Base-by-base conservation (phyloP, 2,888 invertebrate species). In the Epicampocera succincta region DNA sequence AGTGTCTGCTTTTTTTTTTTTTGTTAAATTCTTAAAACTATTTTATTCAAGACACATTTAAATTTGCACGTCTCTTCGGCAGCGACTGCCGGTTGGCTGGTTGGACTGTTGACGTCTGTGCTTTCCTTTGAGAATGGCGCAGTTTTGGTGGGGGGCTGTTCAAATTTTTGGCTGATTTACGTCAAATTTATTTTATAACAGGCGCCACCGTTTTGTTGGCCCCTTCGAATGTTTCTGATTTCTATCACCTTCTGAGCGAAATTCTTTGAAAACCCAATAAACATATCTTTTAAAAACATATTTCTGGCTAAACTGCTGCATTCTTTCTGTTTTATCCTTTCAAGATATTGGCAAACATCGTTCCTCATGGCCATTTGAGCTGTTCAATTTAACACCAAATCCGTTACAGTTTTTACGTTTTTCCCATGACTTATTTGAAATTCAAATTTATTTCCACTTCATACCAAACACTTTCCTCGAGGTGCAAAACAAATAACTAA, bases 31-130 rank as follows among this genome's bases (percentile, higher is more conserved):
- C 65, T 74, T 71, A 13, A 66, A 60, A 78, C 46, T 38, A 60
- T 74, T 77, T 66, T 40, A 58, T 61, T 58, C 46, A 71, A 63
- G 65, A 75, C 65, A 78, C 33, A 66, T 75, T 78, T 71, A 56
- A 73, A 75, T 78, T 78, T 66, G 72, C 52, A 52, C 44, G 44
- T 77, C 60, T 61, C 44, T 58, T 38, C 15, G 11, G 19, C 58
- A 50, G 38, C 15, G 42, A 56, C 61, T 68, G 63, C n/a, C 40
- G 17, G 19, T 44, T 5, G 12, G 1, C 1, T 12, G 15, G 19
- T 38, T 25, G 38, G 44, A n/a, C 42, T 13, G 42, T 29, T 71
- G 11, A 33, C 52, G 76, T 46, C 52, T 66, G 25, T 11, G 25
- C 4, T 25, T 33, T 29, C 38, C 52, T 74, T 69, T 76, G 68